Evolutionary conservation across 2,113 vertebrate species (phyloP).

Genomic region (Eira barbara): DNA sequence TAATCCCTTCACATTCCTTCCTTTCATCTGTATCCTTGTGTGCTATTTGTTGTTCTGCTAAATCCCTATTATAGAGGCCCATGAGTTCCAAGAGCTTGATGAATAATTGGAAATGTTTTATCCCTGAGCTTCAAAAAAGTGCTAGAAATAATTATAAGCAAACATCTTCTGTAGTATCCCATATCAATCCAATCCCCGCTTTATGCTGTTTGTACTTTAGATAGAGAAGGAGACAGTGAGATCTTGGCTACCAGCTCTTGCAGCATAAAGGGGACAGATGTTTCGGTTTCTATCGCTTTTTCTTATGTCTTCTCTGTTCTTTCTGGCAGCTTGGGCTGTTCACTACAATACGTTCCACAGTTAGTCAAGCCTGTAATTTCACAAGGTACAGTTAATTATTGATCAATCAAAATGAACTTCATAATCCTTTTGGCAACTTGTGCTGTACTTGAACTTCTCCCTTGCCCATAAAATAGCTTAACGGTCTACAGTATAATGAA

Average conservation of each 20-base stretch:
- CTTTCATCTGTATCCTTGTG: conserved; percentile 85
- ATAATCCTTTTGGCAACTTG: conserved; percentile 50
- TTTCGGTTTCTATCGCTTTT: conserved; percentile 28
- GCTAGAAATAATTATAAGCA: conserved; percentile 89
- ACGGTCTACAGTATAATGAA: conserved; percentile 72
- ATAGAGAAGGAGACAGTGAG: conserved; percentile 59
- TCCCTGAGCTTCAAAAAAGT: conserved; percentile 86
- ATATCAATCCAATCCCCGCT: conserved; percentile 78
- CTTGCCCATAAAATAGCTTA: conserved; percentile 32
- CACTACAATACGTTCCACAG: conserved; percentile 30
- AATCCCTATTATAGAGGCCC: conserved; percentile 83
- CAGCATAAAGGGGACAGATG: conserved; percentile 60
- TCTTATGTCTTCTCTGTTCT: conserved; percentile 65
- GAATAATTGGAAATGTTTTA: conserved; percentile 89
- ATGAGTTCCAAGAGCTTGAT: conserved; percentile 82
- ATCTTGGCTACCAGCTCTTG: conserved; percentile 68
- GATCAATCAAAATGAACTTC: conserved; percentile 71
- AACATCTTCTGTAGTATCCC: conserved; percentile 83
- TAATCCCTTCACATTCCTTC: conserved; percentile 83
- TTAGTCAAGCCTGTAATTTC: conserved; percentile 67
- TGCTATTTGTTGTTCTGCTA: conserved; percentile 84
- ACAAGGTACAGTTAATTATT: conserved; percentile 68
- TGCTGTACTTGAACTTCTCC: conserved; percentile 67
- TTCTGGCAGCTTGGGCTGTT: conserved; percentile 61
- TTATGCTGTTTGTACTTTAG: conserved; percentile 77